A percentile compares a stretch with the other conserved stretches of the same genome.
These are phyloP conservation scores for Canis aureus DNA, from an alignment of 2,113 vertebrate species.

Conservation along the genomic window DNA sequence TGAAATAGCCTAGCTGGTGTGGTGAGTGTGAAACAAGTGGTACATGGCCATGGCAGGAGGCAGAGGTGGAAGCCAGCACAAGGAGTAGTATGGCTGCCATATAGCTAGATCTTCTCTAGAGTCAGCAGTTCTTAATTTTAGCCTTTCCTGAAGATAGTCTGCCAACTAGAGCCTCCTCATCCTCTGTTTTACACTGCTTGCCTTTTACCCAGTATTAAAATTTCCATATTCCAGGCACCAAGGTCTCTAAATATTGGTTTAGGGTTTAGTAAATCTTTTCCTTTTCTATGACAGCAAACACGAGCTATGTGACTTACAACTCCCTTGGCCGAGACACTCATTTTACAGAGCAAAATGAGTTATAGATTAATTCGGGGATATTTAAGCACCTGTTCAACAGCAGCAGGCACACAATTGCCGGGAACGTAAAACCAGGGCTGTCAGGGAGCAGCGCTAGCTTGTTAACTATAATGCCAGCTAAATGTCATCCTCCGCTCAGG, in stretches of 20 bases:
- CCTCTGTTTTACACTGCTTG: background rate
- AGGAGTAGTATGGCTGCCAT: too few species aligned
- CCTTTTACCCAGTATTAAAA: conserved; percentile 27
- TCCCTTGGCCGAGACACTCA: conserved; percentile 10
- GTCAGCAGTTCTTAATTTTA: background rate
- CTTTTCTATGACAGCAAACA: conserved; percentile 67
- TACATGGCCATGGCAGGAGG: too few species aligned
- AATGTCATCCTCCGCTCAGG: conserved; percentile 57
- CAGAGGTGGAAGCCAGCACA: background rate
- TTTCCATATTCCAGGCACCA: conserved; percentile 36
- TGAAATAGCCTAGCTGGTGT: background rate
- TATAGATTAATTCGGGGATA: conserved; percentile 54
- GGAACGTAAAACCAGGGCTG: conserved; percentile 54
- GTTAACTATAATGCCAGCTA: conserved; percentile 45
- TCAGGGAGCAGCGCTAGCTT: background rate
- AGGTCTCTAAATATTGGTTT: conserved; percentile 64
- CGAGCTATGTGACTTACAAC: conserved; percentile 44
- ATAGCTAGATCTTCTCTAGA: background rate
- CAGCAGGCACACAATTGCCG: conserved; percentile 8
- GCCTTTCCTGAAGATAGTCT: background rate
- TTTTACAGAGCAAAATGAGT: conserved; percentile 66
- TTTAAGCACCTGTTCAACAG: conserved; percentile 51
- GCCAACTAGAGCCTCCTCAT: background rate
- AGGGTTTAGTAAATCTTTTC: conserved; percentile 63
- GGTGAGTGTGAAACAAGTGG: background rate